Evolutionary conservation across 1,140 invertebrate genomes (phyloP), one percentile per base, ranked within the genome.

Genomic region (Sminthurides bifidus): DNA sequence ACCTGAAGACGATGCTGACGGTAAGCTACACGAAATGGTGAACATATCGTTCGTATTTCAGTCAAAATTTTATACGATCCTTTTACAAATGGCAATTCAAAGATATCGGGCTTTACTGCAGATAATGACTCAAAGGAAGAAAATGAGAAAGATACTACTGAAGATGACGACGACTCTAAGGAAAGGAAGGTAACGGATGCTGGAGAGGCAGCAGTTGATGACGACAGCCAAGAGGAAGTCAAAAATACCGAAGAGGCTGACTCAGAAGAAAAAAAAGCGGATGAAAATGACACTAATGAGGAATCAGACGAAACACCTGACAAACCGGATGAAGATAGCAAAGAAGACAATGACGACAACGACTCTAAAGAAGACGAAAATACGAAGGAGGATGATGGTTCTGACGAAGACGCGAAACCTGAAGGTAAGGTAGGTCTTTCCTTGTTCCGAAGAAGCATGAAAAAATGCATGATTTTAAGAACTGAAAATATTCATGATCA

Each of bases 111-210:
- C 59, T 54, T 26, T 60, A 54, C 6, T 57, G 26, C 23, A 45
- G 41, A 68, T 80, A 88, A 78, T 90, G 87, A 68, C 72, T 86
- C 31, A 84, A 84, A 73, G 77, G 82, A 6, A 38, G 45, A 23
- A 54, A 21, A 43, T n/a, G 6, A n/a, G 2, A 26, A 31, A 8
- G 46, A 50, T 24, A 31, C 44, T 24, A 17, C 19, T 33, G 56
- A 59, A 35, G 40, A 19, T 38, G 30, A 29, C 29, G 48, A 52
- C 38, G 64, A 55, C 3, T 48, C 56, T 29, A 45, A 31, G 38
- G 23, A 19, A 52, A 48, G 43, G 5, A 45, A 23, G 49, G 48
- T 31, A 57, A 55, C 52, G 33, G 70, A 67, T 65, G 66, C 56
- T 65, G 66, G 68, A 66, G 65, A 71, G 63, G 65, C 63, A 31